phyloP scores from a whole-genome alignment of 2,888 invertebrate species.

The Cheilosia vernalis region DNA sequence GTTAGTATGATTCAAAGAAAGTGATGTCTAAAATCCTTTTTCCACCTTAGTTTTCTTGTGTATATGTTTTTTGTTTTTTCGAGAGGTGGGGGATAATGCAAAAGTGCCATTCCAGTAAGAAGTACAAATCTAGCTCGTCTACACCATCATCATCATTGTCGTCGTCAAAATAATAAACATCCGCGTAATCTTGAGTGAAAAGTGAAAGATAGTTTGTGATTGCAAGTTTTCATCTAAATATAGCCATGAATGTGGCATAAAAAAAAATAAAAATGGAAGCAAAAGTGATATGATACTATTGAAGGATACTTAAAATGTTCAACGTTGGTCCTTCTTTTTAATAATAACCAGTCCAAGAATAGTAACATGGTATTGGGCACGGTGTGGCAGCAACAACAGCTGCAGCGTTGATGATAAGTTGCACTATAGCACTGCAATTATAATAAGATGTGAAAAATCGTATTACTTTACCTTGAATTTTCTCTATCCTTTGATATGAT shows the following conservation, averaged over 20 bases:
- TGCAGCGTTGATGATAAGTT: conserved; percentile 45
- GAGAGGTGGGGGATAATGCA: conserved; percentile 10
- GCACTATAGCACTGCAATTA: conserved; percentile 66
- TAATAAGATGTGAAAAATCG: conserved; percentile 67
- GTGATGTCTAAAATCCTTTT: conserved; percentile 55
- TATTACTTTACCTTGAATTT: conserved; percentile 75
- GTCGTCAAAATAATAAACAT: conserved; percentile 39
- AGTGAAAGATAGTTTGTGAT: conserved; percentile 56
- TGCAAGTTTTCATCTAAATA: conserved; percentile 48
- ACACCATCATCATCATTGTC: conserved; percentile 37
- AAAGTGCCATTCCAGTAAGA: conserved; percentile 50
- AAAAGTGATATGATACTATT: conserved; percentile 60
- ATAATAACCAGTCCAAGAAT: conserved; percentile 23
- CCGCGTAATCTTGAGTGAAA: conserved; percentile 37
- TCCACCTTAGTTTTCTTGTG: conserved; percentile 54
- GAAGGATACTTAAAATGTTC: conserved; percentile 66
- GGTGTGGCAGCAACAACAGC: conserved; percentile 36
- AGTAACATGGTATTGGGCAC: background rate
- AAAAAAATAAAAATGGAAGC: conserved; percentile 27
- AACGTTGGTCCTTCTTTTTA: conserved; percentile 17
- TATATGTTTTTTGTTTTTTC: conserved; percentile 52
- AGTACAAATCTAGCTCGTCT: conserved; percentile 23
- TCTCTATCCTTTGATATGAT: conserved; percentile 72
- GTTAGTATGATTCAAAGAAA: conserved; percentile 34
- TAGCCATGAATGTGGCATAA: conserved; percentile 21